Base-by-base conservation (phyloP, 2,888 invertebrate genomes). In the Argyra leucocephala region DNA sequence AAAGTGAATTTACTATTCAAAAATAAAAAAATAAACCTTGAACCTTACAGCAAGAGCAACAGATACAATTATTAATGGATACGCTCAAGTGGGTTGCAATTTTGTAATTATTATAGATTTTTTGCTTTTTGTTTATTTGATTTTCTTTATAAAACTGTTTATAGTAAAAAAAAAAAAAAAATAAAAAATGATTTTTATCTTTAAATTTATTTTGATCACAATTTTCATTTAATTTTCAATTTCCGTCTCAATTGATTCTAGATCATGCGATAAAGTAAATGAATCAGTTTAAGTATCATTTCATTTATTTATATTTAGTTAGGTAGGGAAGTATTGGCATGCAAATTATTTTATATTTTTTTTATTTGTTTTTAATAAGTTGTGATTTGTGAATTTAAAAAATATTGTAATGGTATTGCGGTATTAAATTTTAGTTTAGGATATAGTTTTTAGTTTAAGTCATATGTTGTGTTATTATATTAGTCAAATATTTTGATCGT, bases 341-440 rank as follows among this genome's bases (percentile, higher is more conserved):
- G 5, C 1, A 1, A 12, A 12, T 3, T 31, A 10, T 31, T 4
- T 2, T 31, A 12, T 4, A 10, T 31, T 2, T 31, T 31, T 3
- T 31, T 31, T 31, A 4, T 31, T 31, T 31, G 3, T 31, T 3
- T 31, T 31, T 31, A 4, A 10, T 31, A 10, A 1, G 31, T 31
- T 31, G 1, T 31, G 31, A 10, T 31, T 31, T 3, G 87, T 85
- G 71, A 98, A 97, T 0, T 81, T 99, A 68, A 99, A 87, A n/a
- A n/a, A n/a, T n/a, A n/a, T n/a, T n/a, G n/a, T n/a, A n/a, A n/a
- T n/a, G n/a, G n/a, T n/a, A n/a, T n/a, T n/a, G n/a, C n/a, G n/a
- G n/a, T n/a, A n/a, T n/a, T n/a, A n/a, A n/a, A n/a, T n/a, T n/a
- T n/a, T n/a, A n/a, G n/a, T n/a, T n/a, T n/a, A n/a, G n/a, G n/a